A percentile compares a stretch with the other conserved stretches of the same genome.
phyloP scores from a whole-genome alignment of 2,797 vertebrate genomes.

The Syngnathus rostellatus region DNA sequence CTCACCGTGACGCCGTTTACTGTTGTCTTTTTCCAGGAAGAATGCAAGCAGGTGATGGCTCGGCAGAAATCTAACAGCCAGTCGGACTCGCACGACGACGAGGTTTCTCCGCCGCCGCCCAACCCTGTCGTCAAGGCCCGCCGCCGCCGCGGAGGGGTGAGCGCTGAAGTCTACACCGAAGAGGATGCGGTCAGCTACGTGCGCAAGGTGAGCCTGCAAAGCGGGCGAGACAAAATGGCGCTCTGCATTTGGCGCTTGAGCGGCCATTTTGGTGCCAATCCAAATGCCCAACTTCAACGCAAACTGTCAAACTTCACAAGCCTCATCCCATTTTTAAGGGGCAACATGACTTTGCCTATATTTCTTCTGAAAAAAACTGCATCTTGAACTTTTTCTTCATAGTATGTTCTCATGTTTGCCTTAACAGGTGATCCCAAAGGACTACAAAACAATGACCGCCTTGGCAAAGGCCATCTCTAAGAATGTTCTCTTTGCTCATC shows the following conservation, averaged over 20 bases:
- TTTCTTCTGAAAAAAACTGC: no score
- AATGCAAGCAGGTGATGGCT: conserved; percentile 90
- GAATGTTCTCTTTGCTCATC: conserved; percentile 93
- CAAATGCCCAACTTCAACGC: no score
- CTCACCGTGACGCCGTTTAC: background rate
- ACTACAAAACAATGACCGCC: conserved; percentile 98
- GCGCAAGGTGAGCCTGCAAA: conserved; percentile 77
- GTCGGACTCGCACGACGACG: conserved; percentile 89
- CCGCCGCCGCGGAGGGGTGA: conserved; percentile 85
- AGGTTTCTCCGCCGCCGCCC: conserved; percentile 85
- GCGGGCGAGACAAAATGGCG: background rate
- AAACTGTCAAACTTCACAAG: no score
- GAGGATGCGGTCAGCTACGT: conserved; percentile 98
- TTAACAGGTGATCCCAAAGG: conserved; percentile 92
- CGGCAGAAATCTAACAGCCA: conserved; percentile 93
- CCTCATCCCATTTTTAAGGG: no score
- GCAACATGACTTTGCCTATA: no score
- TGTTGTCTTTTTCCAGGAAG: conserved; percentile 73
- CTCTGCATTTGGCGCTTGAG: no score
- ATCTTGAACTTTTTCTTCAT: no score
- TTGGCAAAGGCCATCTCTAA: conserved; percentile 95
- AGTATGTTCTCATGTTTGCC: conserved; percentile 6
- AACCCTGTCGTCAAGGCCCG: conserved; percentile 90
- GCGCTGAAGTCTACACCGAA: conserved; percentile 94
- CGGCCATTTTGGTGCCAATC: no score